phyloP scores from a whole-genome alignment of 2,797 vertebrate genomes.

The Sebastes vulpes region DNA sequence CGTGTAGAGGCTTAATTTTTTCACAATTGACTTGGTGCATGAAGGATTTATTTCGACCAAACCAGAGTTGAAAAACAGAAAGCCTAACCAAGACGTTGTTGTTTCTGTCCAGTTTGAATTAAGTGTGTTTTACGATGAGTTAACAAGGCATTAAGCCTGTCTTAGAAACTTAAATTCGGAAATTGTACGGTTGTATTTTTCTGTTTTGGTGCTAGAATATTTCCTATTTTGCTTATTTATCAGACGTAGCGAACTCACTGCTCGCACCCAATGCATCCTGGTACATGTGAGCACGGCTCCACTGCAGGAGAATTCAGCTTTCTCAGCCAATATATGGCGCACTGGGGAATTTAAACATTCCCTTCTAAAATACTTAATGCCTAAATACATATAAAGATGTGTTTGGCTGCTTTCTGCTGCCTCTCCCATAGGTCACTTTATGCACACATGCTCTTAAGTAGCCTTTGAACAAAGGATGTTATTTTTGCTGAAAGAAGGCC shows the following conservation, averaged over 20 bases:
- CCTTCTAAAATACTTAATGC: not conserved
- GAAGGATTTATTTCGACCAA: no score
- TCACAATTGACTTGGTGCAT: no score
- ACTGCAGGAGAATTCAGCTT: not conserved
- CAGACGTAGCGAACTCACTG: not conserved
- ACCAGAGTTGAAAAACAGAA: no score
- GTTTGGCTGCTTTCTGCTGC: not conserved
- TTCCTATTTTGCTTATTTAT: not conserved
- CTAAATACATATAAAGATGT: not conserved
- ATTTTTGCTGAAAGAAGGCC: constrained; percentile 37
- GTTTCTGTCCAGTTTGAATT: no score
- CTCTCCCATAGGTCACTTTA: constrained; percentile 4
- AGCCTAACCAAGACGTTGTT: no score
- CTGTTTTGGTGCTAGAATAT: not conserved
- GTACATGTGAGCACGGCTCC: no score
- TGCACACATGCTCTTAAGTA: constrained; percentile 25
- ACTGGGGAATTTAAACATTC: not conserved
- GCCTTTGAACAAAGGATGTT: constrained; percentile 45
- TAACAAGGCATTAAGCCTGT: no score
- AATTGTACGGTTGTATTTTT: not conserved
- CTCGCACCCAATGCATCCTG: no score
- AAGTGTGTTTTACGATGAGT: no score
- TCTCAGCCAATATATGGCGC: not conserved
- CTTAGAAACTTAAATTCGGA: no score
- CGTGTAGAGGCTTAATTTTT: no score